These are phyloP conservation scores for Corapipo altera DNA, from an alignment of 2,113 vertebrate species.

Conservation along the genomic window DNA sequence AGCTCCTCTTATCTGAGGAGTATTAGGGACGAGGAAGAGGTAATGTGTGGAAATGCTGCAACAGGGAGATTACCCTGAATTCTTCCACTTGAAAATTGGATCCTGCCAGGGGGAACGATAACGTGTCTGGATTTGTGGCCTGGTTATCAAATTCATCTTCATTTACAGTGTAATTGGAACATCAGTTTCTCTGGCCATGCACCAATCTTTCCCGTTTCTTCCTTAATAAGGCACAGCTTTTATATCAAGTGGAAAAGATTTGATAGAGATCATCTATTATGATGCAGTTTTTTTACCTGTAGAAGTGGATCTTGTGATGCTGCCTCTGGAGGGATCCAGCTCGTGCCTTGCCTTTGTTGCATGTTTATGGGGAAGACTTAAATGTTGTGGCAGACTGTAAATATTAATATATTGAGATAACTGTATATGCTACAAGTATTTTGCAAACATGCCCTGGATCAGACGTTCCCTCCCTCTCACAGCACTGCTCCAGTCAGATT, in stretches of 20 bases:
- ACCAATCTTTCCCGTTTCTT: background rate
- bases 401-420: background rate
- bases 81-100: background rate
- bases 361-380: background rate
- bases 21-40: background rate
- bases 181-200: background rate
- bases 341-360: background rate
- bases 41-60: background rate
- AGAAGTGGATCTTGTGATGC: background rate
- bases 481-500: background rate
- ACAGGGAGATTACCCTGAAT: background rate
- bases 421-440: background rate
- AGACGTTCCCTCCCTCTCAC: background rate
- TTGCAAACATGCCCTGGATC: background rate
- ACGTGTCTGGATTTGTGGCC: background rate
- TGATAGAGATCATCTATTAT: background rate
- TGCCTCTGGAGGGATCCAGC: background rate
- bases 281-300: background rate
- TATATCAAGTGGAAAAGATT: constrained; percentile 4
- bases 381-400: background rate
- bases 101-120: background rate
- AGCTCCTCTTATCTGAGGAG: background rate
- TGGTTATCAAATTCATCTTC: background rate
- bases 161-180: background rate
- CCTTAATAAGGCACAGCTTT: constrained; percentile 31